phyloP scores from a whole-genome alignment of 2,113 vertebrate genomes.

The Rhegmatorhina hoffmannsi region DNA sequence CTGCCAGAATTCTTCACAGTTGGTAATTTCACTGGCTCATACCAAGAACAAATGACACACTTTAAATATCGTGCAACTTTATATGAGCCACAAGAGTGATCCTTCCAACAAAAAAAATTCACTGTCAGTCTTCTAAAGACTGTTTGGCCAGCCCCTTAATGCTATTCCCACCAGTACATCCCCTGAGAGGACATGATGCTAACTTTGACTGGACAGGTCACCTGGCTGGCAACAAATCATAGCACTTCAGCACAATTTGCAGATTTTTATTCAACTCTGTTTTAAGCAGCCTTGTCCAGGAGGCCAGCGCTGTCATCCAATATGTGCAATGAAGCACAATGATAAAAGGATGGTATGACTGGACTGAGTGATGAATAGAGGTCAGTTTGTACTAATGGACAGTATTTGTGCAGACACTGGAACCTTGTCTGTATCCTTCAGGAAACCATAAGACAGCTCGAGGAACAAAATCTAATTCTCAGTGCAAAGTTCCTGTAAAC shows the following conservation, averaged over 20 bases:
- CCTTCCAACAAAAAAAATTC: not conserved
- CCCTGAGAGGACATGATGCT: not conserved
- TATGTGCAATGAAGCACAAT: not conserved
- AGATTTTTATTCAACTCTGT: not conserved
- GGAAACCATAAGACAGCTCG: not conserved
- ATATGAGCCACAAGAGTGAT: not conserved
- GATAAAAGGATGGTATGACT: not conserved
- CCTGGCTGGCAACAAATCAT: fast-evolving
- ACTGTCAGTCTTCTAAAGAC: not conserved
- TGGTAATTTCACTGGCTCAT: not conserved
- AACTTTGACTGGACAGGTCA: not conserved
- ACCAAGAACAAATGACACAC: not conserved
- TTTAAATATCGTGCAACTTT: not conserved
- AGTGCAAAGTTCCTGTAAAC: not conserved
- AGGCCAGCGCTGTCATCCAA: not conserved
- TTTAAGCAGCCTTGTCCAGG: not conserved
- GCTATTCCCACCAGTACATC: not conserved
- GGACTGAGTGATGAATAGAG: not conserved
- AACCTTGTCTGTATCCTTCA: not conserved
- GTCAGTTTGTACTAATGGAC: not conserved
- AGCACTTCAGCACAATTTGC: not conserved
- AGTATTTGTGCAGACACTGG: not conserved
- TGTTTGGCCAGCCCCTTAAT: not conserved
- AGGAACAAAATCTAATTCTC: not conserved
- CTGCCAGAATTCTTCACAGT: not conserved